Evolutionary conservation across 2,113 vertebrate genomes (phyloP).

Genomic region (Shinisaurus crocodilurus): DNA sequence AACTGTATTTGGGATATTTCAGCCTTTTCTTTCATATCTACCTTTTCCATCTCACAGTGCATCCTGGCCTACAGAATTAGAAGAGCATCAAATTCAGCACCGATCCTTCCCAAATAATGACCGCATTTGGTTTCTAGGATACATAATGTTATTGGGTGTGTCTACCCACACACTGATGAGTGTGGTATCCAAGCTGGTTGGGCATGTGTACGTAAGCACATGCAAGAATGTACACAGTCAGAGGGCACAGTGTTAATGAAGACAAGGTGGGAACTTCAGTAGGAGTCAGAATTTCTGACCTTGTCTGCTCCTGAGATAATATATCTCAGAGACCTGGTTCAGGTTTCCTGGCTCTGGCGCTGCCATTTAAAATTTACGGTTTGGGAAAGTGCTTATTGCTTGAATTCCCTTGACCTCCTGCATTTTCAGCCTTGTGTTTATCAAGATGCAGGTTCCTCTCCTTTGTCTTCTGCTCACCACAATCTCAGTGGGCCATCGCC

Average conservation of each 20-base stretch:
- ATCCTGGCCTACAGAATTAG: neutral
- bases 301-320: slow-evolving; percentile 61
- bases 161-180: neutral
- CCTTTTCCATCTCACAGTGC: neutral
- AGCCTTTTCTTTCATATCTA: neutral
- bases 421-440: slow-evolving; percentile 68
- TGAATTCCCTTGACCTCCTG: slow-evolving; percentile 62
- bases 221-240: fast-evolving
- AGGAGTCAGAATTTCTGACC: slow-evolving; percentile 54
- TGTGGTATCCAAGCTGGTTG: neutral
- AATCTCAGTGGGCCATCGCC: neutral
- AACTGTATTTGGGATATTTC: no score
- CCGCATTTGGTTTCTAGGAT: neutral
- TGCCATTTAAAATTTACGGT: slow-evolving; percentile 75
- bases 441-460: slow-evolving; percentile 63
- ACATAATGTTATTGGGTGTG: neutral
- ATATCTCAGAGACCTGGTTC: slow-evolving; percentile 54
- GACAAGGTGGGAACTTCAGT: slow-evolving; percentile 41
- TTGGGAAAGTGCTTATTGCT: slow-evolving; percentile 78
- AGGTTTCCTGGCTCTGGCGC: slow-evolving; percentile 68
- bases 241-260: fast-evolving
- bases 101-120: neutral
- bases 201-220: fast-evolving
- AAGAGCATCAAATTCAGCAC: neutral
- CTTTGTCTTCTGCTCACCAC: slow-evolving; percentile 51